phyloP scores from a whole-genome alignment of 1,140 invertebrate species.

The Spodoptera litura region DNA sequence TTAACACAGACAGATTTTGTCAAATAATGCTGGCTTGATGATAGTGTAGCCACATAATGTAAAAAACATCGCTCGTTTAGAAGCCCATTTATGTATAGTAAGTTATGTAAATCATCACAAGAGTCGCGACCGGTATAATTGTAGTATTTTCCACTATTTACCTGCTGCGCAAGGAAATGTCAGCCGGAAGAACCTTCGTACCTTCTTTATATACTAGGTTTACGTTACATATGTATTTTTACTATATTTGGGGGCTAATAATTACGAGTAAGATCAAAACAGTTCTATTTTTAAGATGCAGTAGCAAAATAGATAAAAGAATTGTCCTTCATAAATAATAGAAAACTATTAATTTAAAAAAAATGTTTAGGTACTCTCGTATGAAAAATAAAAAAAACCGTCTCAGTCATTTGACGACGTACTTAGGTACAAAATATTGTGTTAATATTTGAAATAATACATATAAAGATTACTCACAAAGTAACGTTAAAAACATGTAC shows the following conservation, averaged over 20 bases:
- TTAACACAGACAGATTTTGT: no score
- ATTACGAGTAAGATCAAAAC: not conserved
- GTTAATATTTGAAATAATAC: no score
- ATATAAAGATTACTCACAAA: no score
- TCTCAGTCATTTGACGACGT: no score
- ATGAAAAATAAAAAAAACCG: not conserved
- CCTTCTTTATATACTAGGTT: not conserved
- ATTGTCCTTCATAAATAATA: no score
- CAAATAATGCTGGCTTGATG: no score
- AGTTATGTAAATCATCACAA: constrained; percentile 17
- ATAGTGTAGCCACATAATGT: no score
- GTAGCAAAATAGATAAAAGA: no score
- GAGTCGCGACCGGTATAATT: not conserved
- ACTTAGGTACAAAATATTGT: no score
- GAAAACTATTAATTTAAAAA: no score
- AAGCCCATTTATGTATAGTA: not conserved
- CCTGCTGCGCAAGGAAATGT: constrained; percentile 24
- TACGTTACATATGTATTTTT: constrained; percentile 11
- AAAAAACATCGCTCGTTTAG: no score
- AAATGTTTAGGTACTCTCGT: not conserved
- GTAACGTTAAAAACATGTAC: no score
- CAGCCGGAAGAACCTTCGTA: constrained; percentile 15
- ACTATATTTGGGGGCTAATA: not conserved
- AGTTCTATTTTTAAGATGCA: not conserved
- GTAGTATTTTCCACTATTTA: constrained; percentile 4